Evolutionary conservation across 2,113 vertebrate genomes (phyloP), one percentile per base, ranked within the genome.

Genomic region (Sceloporus undulatus): DNA sequence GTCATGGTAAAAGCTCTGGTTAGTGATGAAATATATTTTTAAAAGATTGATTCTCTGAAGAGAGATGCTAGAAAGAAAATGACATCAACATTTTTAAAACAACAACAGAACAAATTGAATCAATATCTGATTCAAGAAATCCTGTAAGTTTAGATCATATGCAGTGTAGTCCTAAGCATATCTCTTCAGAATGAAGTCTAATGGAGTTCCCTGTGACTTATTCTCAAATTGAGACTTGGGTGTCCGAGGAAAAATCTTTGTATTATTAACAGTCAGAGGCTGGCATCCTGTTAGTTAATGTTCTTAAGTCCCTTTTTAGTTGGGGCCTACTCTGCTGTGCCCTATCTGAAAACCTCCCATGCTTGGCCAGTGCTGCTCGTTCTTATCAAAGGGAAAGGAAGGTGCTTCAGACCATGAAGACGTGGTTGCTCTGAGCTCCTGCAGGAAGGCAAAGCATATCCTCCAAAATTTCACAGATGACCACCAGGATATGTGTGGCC

Each of bases 51-150:
- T 56, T 70, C 19, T 34, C n/a, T 4, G 27, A 68, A 62, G 5
- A 27, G 27, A 5, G 38, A n/a, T 29, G n/a, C 1, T 0, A 1
- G 82, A 62, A n/a, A 1, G 82, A 62, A 34, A 65, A 0, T 14
- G 0, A 74, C 8, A 59, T 86, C 18, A 56, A 38, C 59, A 1
- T 16, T 70, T 82, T n/a, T 6, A 81, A 29, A 87, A 40, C 40
- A 52, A 76, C 29, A 76, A 25, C 18, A 25, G 11, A 34, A 18
- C 21, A 4, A 11, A 38, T 23, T 62, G 62, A 68, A 66, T 75
- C 42, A 84, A 86, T 71, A 70, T 7, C 25, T 3, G 23, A 54
- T 34, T 85, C 18, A 87, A 85, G 82, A 90, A 40, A 91, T 78
- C 23, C 40, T 65, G 86, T 27, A 79, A 13, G 40, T 85, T 89